These are phyloP conservation scores for Pachyseris speciosa DNA, from an alignment of 64 coral and sea anemone genomes.

Conservation along the genomic window DNA sequence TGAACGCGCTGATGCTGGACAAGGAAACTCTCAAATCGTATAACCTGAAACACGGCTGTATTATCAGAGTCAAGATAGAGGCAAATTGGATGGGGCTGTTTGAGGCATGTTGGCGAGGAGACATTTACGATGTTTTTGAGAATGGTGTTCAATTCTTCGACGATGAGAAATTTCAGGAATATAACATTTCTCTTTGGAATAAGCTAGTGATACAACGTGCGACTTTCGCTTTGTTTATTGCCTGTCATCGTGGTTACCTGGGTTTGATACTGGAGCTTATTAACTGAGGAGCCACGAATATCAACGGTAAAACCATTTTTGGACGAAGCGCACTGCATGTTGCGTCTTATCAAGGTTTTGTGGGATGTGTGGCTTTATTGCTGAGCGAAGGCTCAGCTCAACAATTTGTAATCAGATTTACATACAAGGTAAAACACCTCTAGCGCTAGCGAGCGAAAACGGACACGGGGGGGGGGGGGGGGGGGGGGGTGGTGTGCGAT, in stretches of 20 bases:
- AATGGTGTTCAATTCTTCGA: slow-evolving; percentile 92
- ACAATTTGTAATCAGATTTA: slow-evolving; percentile 72
- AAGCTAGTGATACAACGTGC: slow-evolving; percentile 87
- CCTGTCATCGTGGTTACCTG: slow-evolving; percentile 94
- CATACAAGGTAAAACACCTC: slow-evolving; percentile 77
- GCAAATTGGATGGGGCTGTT: slow-evolving; percentile 76
- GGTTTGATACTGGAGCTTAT: slow-evolving; percentile 87
- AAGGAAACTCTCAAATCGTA: slow-evolving; percentile 54
- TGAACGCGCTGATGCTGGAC: slow-evolving; percentile 82
- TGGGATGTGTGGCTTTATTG: slow-evolving; percentile 91
- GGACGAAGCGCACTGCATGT: slow-evolving; percentile 85
- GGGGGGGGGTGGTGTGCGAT: too few species aligned
- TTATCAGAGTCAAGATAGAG: slow-evolving; percentile 83
- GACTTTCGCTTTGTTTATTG: slow-evolving; percentile 92
- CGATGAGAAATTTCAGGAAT: slow-evolving; percentile 60
- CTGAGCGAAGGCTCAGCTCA: slow-evolving; percentile 89
- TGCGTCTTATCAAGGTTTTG: slow-evolving; percentile 95
- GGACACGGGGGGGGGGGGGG: slow-evolving; percentile 76
- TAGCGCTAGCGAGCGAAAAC: slow-evolving; percentile 75
- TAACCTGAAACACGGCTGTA: slow-evolving; percentile 86
- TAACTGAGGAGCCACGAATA: slow-evolving; percentile 83
- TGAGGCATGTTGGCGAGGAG: slow-evolving; percentile 91
- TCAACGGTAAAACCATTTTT: slow-evolving; percentile 88
- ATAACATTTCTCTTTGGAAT: slow-evolving; percentile 93
- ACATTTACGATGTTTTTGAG: slow-evolving; percentile 96